Conservation (phyloP, 1,140 invertebrate genomes). For the Hylaeus anthracinus region DNA sequence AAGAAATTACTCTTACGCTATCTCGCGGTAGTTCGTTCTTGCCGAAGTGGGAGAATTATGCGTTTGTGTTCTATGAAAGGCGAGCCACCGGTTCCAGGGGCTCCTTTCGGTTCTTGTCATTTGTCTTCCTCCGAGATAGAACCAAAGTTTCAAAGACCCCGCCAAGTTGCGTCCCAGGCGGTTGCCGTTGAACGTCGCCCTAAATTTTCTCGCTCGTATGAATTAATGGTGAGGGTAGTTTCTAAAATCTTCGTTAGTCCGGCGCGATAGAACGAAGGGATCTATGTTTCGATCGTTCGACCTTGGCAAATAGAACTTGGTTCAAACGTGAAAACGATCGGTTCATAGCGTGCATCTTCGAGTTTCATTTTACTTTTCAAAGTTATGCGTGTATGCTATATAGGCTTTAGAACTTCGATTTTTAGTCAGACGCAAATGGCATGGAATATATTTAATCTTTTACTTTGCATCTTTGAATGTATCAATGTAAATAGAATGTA, state of each 20-base stretch:
- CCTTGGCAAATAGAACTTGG: slow-evolving; percentile 20
- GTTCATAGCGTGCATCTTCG: too few relatives aligned
- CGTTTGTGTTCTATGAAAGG: slow-evolving; percentile 73
- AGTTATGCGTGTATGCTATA: too few relatives aligned
- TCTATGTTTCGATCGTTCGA: slow-evolving; percentile 56
- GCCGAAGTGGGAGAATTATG: slow-evolving; percentile 68
- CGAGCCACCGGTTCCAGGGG: slow-evolving; percentile 54
- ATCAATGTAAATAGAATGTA: too few relatives aligned
- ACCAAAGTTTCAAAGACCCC: slow-evolving; percentile 75
- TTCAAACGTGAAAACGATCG: too few relatives aligned
- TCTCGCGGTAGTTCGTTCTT: slow-evolving; percentile 56
- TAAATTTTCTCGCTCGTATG: slow-evolving; percentile 71
- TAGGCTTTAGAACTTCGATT: too few relatives aligned
- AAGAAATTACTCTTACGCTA: slow-evolving; percentile 68
- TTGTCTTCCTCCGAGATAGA: slow-evolving; percentile 77
- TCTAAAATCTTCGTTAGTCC: slow-evolving; percentile 65
- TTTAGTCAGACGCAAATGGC: too few relatives aligned
- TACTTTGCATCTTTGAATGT: too few relatives aligned
- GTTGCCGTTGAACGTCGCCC: slow-evolving; percentile 62
- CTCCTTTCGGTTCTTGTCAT: slow-evolving; percentile 70
- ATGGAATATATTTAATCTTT: too few relatives aligned
- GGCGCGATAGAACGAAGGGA: slow-evolving; percentile 17
- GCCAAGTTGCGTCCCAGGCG: slow-evolving; percentile 71
- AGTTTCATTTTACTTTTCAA: too few relatives aligned
- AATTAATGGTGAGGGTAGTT: slow-evolving; percentile 71